A percentile compares a stretch with the other conserved stretches of the same genome.
These are phyloP conservation scores for Drosophila borborema DNA, from an alignment of 2,888 invertebrate genomes.

Conservation along the genomic window DNA sequence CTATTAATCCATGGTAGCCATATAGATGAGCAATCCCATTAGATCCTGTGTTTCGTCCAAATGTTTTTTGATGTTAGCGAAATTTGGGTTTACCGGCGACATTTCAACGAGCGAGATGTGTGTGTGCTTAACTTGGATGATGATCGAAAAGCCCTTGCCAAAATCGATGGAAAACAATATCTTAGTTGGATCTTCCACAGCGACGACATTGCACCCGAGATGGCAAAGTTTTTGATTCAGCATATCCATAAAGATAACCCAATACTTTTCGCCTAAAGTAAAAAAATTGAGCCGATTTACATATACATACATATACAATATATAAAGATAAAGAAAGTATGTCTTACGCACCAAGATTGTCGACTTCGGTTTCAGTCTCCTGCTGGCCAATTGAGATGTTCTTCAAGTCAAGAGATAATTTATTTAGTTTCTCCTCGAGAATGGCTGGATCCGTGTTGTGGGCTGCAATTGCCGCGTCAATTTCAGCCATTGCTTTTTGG, in stretches of 20 bases:
- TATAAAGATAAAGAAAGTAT: neutral
- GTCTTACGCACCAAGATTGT: neutral
- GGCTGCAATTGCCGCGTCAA: neutral
- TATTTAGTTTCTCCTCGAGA: neutral
- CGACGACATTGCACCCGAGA: constrained; percentile 16
- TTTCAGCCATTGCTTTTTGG: neutral
- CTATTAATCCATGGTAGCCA: neutral
- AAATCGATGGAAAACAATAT: constrained; percentile 26
- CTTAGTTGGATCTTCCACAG: neutral
- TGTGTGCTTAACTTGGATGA: neutral
- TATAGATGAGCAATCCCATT: constrained; percentile 28
- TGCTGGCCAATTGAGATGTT: neutral
- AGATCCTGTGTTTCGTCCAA: constrained; percentile 47
- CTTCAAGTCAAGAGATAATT: neutral
- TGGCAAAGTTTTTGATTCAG: constrained; percentile 2
- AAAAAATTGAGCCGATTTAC: neutral
- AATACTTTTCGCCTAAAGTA: neutral
- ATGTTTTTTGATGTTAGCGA: constrained; percentile 27
- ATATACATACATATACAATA: too few species aligned
- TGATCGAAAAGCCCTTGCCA: constrained; percentile 2
- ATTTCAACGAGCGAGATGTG: constrained; percentile 32
- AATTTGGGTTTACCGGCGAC: constrained; percentile 31
- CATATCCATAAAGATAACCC: neutral
- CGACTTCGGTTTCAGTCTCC: neutral
- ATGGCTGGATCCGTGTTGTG: neutral